Base-by-base conservation (phyloP, 2,797 vertebrate genomes). In the Adrianichthys oophorus region DNA sequence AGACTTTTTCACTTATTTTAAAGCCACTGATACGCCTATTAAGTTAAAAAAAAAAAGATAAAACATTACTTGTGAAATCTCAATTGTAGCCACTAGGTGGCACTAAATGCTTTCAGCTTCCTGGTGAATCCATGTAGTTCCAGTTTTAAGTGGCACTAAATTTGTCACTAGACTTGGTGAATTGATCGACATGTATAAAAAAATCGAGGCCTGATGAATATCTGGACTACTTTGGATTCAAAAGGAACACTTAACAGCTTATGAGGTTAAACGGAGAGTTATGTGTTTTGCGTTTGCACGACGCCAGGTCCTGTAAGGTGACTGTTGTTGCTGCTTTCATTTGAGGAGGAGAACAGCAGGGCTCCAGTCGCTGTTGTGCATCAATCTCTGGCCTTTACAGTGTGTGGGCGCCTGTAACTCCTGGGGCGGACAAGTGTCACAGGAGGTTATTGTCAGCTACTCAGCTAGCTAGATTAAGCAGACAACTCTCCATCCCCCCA, bases 361-460 rank as follows among this genome's bases (percentile, higher is more conserved):
- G 70, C 72, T 77, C 79, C 65, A 61, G 82, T 74, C 62, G 79
- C 82, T 89, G 89, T 70, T 88, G 82, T 88, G 80, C 84, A 86
- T 90, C 87, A 88, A 83, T 80, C 65, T 84, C 80, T 92, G 91
- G 91, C 91, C 89, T 93, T 92, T 93, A 93, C 92, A 93, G 90
- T 90, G 92, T 92, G 87, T 90, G 87, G 89, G 84, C 69, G 83
- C 83, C 83, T 80, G 76, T 68, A 70, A 83, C 80, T 90, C 90
- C 90, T 72, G 85, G 72, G 86, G 89, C 89, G 83, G 77, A 69
- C 63, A 90, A 85, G 85, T 89, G 91, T 92, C 91, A 89, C 74
- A 83, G 76, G 72, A 64, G 23, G 80, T 92, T 84, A 91, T 81
- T 87, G 88, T 92, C 90, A 90, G 78, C 79, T 62, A 66, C 65